Conservation (phyloP, 2,888 invertebrate species). For the Galerucella pusilla region DNA sequence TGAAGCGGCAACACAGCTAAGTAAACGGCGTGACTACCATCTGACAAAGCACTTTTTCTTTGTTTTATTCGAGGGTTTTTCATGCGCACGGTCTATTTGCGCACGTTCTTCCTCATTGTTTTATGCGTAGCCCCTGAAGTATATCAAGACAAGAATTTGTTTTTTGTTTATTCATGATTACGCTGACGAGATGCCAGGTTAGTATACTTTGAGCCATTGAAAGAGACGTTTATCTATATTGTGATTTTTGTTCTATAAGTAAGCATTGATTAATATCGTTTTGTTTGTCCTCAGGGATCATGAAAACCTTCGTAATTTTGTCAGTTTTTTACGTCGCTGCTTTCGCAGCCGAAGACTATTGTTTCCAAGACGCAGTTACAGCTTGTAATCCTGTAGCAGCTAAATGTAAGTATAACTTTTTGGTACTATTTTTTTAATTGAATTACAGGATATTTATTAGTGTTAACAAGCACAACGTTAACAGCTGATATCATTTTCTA, state of each 20-base stretch:
- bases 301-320: conserved; percentile 70
- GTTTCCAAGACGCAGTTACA: conserved; percentile 72
- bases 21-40: background rate
- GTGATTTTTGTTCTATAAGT: background rate
- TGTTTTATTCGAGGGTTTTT: conserved; percentile 37
- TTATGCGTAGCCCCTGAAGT: conserved; percentile 24
- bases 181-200: conserved; percentile 67
- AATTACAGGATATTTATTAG: background rate
- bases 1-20: conserved; percentile 13
- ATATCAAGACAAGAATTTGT: conserved; percentile 28
- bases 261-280: conserved; percentile 41
- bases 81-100: conserved; percentile 44
- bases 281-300: conserved; percentile 64
- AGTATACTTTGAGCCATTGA: conserved; percentile 15
- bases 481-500: conserved; percentile 8
- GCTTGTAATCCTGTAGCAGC: conserved; percentile 65
- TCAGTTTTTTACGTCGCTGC: conserved; percentile 64
- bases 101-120: conserved; percentile 43
- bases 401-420: conserved; percentile 54
- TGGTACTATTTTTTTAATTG: conserved; percentile 19
- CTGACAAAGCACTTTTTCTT: conserved; percentile 50
- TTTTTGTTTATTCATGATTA: conserved; percentile 61
- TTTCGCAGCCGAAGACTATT: conserved; percentile 66
- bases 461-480: background rate
- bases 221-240: background rate